A percentile compares a stretch with the other conserved stretches of the same genome.
phyloP scores from a whole-genome alignment of 2,888 invertebrate species.

The Ichneumon xanthorius region DNA sequence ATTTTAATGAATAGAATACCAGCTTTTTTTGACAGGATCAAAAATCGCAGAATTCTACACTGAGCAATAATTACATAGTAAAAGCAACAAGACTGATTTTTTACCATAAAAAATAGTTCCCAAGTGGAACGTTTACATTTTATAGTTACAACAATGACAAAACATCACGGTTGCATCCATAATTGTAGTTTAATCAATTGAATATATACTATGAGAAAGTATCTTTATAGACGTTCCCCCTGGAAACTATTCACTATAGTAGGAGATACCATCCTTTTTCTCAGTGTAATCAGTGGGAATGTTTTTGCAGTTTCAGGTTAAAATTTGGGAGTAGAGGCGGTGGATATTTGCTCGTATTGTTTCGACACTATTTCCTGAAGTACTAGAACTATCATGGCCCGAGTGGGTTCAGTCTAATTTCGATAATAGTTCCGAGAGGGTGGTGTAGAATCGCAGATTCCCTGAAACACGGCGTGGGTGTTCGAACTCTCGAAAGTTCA shows the following conservation, averaged over 20 bases:
- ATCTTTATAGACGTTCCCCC: no score
- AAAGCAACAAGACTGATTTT: no score
- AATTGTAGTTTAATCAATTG: no score
- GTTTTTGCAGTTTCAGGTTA: neutral
- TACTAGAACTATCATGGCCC: neutral
- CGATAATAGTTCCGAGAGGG: slow-evolving; percentile 64
- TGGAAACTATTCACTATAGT: no score
- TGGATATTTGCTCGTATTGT: neutral
- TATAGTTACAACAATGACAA: no score
- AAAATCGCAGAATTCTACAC: neutral
- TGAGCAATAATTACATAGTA: no score
- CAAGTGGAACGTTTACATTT: no score
- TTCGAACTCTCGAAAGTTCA: slow-evolving; percentile 26
- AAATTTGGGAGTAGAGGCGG: neutral
- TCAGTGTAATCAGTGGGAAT: neutral
- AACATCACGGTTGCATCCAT: no score
- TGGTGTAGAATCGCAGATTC: slow-evolving; percentile 20
- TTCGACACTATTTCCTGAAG: neutral
- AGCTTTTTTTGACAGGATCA: neutral
- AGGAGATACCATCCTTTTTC: no score
- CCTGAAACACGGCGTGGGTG: neutral
- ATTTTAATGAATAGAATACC: no score
- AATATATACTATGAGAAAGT: no score
- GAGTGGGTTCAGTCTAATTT: slow-evolving; percentile 65
- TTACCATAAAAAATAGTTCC: no score